Percentiles rank a stretch among this genome's conserved stretches.
Evolutionary conservation across 2,113 vertebrate genomes (phyloP).

Genomic region (Typhlomys cinereus): DNA sequence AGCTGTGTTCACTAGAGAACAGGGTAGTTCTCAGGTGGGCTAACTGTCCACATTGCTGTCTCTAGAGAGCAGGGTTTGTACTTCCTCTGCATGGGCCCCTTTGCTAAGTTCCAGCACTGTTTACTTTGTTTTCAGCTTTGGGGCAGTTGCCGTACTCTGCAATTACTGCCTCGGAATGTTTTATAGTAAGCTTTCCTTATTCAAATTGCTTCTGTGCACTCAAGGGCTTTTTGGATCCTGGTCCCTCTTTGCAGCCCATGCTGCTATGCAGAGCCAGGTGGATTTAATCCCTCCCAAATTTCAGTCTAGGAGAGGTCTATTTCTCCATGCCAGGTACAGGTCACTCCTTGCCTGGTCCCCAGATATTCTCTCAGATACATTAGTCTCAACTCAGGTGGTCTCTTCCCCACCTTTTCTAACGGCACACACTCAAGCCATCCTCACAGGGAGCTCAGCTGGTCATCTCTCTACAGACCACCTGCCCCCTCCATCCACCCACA

Average conservation of each 20-base stretch:
- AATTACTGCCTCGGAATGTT: neutral
- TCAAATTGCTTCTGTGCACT: neutral
- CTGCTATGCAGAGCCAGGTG: fast-evolving
- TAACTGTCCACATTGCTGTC: neutral
- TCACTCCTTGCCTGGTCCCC: neutral
- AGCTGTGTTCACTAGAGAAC: neutral
- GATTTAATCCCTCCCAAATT: neutral
- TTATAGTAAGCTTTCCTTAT: neutral
- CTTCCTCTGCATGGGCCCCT: neutral
- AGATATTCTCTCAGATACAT: neutral
- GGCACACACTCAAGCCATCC: neutral
- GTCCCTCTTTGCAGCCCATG: neutral
- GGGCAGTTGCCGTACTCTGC: neutral
- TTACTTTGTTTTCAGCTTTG: neutral
- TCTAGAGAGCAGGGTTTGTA: neutral
- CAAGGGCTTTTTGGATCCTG: neutral
- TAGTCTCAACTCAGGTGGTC: neutral
- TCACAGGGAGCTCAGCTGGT: neutral
- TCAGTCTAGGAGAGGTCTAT: neutral
- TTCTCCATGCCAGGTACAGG: neutral
- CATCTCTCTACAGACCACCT: neutral
- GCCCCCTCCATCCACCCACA: neutral
- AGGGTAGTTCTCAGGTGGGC: neutral
- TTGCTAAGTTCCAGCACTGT: neutral
- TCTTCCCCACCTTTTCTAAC: neutral